phyloP scores from a whole-genome alignment of 2,797 vertebrate genomes.

The Petrocephalus sullivani region DNA sequence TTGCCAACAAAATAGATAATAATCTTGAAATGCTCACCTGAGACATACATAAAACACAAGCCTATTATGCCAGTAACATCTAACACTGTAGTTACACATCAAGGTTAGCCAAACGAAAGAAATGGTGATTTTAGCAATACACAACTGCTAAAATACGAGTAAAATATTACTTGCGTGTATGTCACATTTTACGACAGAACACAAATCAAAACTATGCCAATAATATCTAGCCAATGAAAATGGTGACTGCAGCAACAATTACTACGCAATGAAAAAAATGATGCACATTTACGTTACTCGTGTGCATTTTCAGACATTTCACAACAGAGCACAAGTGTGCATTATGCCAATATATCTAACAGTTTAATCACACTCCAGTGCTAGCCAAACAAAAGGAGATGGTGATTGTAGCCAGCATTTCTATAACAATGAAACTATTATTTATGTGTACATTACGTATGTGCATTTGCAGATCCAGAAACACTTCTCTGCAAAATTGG shows the following conservation, averaged over 20 bases:
- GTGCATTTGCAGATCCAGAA: neutral
- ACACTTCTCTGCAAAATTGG: neutral
- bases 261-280: neutral
- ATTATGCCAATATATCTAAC: slow-evolving; percentile 13
- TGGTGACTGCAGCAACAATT: neutral
- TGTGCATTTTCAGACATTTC: neutral
- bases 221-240: neutral
- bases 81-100: slow-evolving; percentile 1
- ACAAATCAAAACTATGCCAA: neutral
- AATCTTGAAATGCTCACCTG: slow-evolving; percentile 4
- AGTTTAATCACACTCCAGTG: slow-evolving; percentile 1
- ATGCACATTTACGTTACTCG: neutral
- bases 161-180: neutral
- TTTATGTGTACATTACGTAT: neutral
- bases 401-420: neutral
- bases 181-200: neutral
- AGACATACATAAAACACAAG: neutral
- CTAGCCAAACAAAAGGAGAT: neutral
- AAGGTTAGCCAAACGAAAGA: neutral
- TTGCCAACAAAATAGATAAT: slow-evolving; percentile 2
- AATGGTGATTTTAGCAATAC: neutral
- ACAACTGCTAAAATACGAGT: neutral
- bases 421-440: neutral
- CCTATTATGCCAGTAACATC: neutral
- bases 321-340: neutral